Percentiles rank a stretch among this genome's conserved stretches.
Evolutionary conservation across 2,888 invertebrate genomes (phyloP).

Genomic region (Hanleya hanleyi): DNA sequence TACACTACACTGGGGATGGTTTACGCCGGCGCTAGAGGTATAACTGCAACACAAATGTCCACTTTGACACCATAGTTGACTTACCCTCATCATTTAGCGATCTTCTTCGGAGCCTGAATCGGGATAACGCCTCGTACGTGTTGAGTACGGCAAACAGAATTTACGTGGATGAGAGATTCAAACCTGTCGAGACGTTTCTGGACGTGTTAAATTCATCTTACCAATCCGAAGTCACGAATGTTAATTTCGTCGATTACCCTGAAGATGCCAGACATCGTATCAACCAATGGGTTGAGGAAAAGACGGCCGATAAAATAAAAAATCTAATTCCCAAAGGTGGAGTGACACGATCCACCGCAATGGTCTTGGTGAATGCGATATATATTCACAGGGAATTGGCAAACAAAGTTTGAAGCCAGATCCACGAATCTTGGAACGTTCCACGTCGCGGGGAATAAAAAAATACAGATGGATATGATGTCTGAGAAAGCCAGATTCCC

Average conservation of each 20-base stretch:
- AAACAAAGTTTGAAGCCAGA: conserved; percentile 78
- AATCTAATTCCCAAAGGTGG: conserved; percentile 80
- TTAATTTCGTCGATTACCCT: conserved; percentile 25
- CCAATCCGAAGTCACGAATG: neutral
- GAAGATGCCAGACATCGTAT: conserved; percentile 76
- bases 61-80: too few relatives aligned
- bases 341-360: conserved; percentile 58
- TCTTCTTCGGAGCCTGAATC: too few relatives aligned
- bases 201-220: conserved; percentile 27
- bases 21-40: too few relatives aligned
- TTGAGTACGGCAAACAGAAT: conserved; percentile 44
- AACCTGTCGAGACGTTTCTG: conserved; percentile 34
- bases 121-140: conserved; percentile 12
- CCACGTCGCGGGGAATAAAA: conserved; percentile 52
- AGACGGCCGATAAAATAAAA: conserved; percentile 88
- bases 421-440: conserved; percentile 76
- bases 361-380: conserved; percentile 68
- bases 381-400: conserved; percentile 71
- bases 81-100: too few relatives aligned
- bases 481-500: conserved; percentile 80
- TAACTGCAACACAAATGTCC: too few relatives aligned
- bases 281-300: conserved; percentile 86
- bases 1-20: too few relatives aligned
- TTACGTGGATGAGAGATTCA: conserved; percentile 30
- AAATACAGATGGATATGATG: conserved; percentile 80